phyloP scores from a whole-genome alignment of 2,113 vertebrate genomes.

The Mesoclemmys tuberculata region DNA sequence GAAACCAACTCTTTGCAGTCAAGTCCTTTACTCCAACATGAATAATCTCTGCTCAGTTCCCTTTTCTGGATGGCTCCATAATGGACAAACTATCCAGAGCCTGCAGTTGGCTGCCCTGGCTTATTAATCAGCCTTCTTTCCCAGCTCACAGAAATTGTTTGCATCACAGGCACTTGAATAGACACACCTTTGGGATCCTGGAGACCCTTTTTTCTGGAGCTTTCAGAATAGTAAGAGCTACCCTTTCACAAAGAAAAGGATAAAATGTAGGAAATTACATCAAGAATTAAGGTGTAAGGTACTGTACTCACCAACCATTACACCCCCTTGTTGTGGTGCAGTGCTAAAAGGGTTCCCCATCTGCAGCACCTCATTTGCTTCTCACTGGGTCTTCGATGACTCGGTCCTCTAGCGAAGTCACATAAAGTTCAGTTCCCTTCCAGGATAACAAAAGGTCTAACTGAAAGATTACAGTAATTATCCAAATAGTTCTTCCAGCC shows the following conservation, averaged over 20 bases:
- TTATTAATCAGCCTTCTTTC: background rate
- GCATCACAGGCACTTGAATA: background rate
- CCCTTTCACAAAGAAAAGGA: background rate
- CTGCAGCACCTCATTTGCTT: background rate
- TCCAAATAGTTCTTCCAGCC: background rate
- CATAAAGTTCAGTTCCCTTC: background rate
- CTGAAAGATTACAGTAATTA: background rate
- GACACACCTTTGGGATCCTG: background rate
- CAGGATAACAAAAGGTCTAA: background rate
- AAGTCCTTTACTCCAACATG: background rate
- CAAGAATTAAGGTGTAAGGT: background rate
- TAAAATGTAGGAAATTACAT: background rate
- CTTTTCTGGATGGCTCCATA: background rate
- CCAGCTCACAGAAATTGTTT: background rate
- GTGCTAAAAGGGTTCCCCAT: background rate
- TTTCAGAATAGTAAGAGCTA: background rate
- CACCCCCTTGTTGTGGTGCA: background rate
- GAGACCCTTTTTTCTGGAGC: background rate
- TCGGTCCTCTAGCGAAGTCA: no score
- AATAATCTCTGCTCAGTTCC: background rate
- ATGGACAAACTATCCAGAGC: background rate
- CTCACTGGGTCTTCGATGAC: background rate
- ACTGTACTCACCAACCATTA: background rate
- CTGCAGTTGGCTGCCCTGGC: background rate
- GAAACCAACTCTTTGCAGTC: background rate